These are phyloP conservation scores for Chelonus formosanus DNA, from an alignment of 2,888 invertebrate genomes.

Conservation along the genomic window DNA sequence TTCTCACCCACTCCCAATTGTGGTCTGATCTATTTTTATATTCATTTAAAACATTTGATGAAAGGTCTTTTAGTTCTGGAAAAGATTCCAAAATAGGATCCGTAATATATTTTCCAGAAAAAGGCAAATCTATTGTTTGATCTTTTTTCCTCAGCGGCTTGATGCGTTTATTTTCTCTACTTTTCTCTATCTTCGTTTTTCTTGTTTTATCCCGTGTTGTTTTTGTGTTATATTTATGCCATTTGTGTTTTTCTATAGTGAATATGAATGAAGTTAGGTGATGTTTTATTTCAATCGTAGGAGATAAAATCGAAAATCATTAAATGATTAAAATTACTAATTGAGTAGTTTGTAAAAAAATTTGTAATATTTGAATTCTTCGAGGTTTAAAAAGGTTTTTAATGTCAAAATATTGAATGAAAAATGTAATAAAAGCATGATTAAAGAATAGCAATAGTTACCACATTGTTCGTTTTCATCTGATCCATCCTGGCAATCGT, in stretches of 20 bases:
- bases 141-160: constrained; percentile 1
- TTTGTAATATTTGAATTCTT: no score
- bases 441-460: constrained; percentile 51
- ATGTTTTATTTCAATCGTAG: background rate
- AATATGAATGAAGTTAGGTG: constrained; percentile 3
- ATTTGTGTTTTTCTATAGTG: constrained; percentile 6
- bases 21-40: background rate
- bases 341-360: no score
- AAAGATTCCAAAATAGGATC: constrained; percentile 33
- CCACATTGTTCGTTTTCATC: constrained; percentile 69
- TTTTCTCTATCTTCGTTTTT: no score
- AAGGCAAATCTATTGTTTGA: constrained; percentile 13
- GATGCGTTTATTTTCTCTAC: background rate
- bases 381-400: no score
- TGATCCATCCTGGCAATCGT: constrained; percentile 70
- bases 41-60: background rate
- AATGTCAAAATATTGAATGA: no score
- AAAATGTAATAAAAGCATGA: constrained; percentile 8
- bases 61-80: constrained; percentile 24
- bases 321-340: constrained; percentile 1
- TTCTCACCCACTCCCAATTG: no score
- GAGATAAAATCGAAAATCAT: no score
- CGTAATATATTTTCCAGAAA: constrained; percentile 21
- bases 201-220: no score
- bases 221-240: constrained; percentile 9